Evolutionary conservation across 2,797 vertebrate genomes (phyloP).

Genomic region (Notolepis coatsorum): DNA sequence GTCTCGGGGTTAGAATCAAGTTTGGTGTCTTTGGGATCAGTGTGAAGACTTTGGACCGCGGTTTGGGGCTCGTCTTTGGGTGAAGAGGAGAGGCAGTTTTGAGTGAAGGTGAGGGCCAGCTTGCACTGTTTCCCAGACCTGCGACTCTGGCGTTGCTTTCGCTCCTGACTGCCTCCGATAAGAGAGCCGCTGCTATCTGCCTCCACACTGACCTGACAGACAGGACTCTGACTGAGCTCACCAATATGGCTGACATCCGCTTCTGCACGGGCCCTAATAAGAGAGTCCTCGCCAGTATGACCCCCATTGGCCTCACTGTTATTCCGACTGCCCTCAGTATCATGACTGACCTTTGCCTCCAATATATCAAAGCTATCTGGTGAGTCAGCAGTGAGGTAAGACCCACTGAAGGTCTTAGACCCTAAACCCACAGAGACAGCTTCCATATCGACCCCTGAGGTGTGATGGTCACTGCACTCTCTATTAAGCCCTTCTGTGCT

Average conservation of each 20-base stretch:
- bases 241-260: constrained; percentile 10
- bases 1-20: not conserved
- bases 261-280: constrained; percentile 8
- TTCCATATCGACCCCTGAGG: constrained; percentile 5
- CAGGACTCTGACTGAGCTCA: constrained; percentile 42
- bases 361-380: constrained; percentile 1
- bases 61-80: constrained; percentile 20
- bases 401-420: not conserved
- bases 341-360: constrained; percentile 11
- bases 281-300: constrained; percentile 10
- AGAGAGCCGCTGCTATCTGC: constrained; percentile 30
- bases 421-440: constrained; percentile 11
- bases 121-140: constrained; percentile 82
- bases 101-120: constrained; percentile 87
- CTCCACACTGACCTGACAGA: constrained; percentile 45
- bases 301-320: not conserved
- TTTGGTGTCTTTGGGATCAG: constrained; percentile 10
- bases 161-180: constrained; percentile 67
- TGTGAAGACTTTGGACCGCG: constrained; percentile 16
- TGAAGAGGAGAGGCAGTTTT: constrained; percentile 64
- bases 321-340: not conserved
- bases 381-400: constrained; percentile 11
- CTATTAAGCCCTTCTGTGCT: not conserved
- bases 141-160: constrained; percentile 76
- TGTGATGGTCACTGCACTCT: not conserved